Conservation (phyloP, 92 coral and sea anemone genomes). For the Epizoanthus scotinus region DNA sequence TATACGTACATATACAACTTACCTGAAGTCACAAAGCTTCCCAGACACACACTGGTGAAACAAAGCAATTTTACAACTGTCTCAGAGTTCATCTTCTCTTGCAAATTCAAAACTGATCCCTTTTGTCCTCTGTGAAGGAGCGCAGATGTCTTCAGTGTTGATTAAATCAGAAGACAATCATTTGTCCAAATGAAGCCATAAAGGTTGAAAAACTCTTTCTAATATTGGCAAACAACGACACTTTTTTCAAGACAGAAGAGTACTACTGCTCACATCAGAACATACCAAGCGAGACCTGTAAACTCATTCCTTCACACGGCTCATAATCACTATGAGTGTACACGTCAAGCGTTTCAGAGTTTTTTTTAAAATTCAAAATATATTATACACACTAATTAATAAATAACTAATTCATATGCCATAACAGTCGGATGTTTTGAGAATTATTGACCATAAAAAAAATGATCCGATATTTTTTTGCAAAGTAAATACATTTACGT, state of each 20-base stretch:
- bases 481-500: background rate
- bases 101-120: background rate
- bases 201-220: background rate
- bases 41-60: background rate
- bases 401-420: slow-evolving; percentile 37
- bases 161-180: background rate
- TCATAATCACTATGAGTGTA: background rate
- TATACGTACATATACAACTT: background rate
- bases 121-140: background rate
- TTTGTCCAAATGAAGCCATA: background rate
- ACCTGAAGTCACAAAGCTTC: slow-evolving; percentile 2
- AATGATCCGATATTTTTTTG: background rate
- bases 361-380: slow-evolving; percentile 37
- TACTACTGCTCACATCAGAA: background rate
- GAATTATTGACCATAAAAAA: background rate
- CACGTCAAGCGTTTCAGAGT: background rate
- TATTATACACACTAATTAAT: slow-evolving; percentile 28
- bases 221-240: too few relatives aligned
- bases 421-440: slow-evolving; percentile 19
- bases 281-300: background rate
- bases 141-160: background rate
- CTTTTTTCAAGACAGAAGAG: too few relatives aligned
- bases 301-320: slow-evolving; percentile 14
- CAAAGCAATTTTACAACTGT: background rate
- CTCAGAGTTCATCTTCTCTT: background rate